A percentile compares a stretch with the other conserved stretches of the same genome.
Conservation (phyloP, 2,888 invertebrate species). For the Trisateles emortualis region DNA sequence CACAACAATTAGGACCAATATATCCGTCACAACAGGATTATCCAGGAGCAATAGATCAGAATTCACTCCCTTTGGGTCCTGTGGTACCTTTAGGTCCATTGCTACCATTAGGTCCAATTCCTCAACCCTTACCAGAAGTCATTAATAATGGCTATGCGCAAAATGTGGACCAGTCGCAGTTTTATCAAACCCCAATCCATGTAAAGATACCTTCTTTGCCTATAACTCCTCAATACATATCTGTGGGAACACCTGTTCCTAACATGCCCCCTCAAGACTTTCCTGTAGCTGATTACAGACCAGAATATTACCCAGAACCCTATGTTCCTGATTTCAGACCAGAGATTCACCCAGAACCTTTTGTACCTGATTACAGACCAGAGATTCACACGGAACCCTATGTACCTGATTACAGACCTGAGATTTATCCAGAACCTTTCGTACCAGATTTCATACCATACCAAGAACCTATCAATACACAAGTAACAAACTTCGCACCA, state of each 20-base stretch:
- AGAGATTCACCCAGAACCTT: too few species aligned
- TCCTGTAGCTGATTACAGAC: neutral
- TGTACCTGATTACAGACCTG: too few species aligned
- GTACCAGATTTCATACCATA: neutral
- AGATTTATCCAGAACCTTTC: too few species aligned
- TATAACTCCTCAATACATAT: neutral
- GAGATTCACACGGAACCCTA: too few species aligned
- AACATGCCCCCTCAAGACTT: constrained; percentile 12
- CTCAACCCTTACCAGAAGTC: constrained; percentile 1
- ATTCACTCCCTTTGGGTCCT: neutral
- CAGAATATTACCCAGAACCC: neutral
- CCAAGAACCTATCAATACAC: neutral
- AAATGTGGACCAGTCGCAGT: constrained; percentile 3
- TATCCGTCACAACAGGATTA: neutral
- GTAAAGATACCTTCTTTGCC: constrained; percentile 20
- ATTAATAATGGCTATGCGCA: neutral
- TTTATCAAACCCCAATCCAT: constrained; percentile 20
- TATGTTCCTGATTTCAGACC: too few species aligned
- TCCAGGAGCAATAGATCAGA: neutral
- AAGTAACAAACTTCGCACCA: neutral
- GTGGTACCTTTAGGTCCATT: neutral
- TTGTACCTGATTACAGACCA: too few species aligned
- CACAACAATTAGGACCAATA: neutral
- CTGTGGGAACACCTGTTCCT: constrained; percentile 5
- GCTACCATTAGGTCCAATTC: neutral